These are phyloP conservation scores for Cosmia trapezina DNA, from an alignment of 2,888 invertebrate species.

Conservation along the genomic window DNA sequence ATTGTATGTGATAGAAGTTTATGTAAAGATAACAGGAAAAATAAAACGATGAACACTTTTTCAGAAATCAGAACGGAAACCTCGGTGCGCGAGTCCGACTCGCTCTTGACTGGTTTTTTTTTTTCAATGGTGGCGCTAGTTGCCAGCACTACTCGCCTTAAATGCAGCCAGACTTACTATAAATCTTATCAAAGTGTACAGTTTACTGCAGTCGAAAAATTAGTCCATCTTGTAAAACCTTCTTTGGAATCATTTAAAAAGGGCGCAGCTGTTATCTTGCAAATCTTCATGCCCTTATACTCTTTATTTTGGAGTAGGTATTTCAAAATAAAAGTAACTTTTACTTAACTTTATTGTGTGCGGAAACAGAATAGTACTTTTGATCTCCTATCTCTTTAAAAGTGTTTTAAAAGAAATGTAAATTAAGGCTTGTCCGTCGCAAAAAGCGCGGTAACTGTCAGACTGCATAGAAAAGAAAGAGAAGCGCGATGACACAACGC, in stretches of 20 bases:
- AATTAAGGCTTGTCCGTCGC: too few species aligned
- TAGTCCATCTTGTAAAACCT: not conserved
- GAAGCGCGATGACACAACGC: too few species aligned
- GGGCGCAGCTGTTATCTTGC: not conserved
- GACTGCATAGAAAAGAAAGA: too few species aligned
- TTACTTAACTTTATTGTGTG: not conserved
- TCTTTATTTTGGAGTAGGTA: not conserved
- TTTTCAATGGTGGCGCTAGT: too few species aligned
- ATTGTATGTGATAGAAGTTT: too few species aligned
- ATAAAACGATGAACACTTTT: too few species aligned
- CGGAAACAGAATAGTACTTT: not conserved
- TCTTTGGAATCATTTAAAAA: not conserved
- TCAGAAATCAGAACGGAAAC: too few species aligned
- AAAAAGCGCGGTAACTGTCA: too few species aligned
- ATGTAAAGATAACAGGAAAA: too few species aligned
- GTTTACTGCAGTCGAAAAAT: not conserved
- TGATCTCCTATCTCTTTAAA: not conserved
- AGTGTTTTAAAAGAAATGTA: not conserved
- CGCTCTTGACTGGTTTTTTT: too few species aligned
- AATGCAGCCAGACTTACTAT: not conserved
- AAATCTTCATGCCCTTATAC: not conserved
- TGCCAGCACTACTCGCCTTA: not conserved
- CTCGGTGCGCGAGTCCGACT: too few species aligned
- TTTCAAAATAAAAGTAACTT: not conserved
- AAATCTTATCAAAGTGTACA: constrained; percentile 11